These are phyloP conservation scores for Carposina sasakii DNA, from an alignment of 1,140 invertebrate species.

Conservation along the genomic window DNA sequence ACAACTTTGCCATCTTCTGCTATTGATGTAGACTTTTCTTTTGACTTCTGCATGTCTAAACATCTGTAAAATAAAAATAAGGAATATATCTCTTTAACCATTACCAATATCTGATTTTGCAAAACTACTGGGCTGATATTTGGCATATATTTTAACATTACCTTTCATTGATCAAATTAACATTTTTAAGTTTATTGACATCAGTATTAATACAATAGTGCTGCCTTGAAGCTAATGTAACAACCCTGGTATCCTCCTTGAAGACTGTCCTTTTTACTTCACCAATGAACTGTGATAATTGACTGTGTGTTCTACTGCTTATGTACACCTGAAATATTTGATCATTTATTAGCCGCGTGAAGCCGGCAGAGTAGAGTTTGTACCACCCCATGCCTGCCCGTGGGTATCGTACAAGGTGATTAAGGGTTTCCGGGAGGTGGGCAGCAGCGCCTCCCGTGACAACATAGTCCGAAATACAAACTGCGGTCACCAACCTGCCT, in stretches of 20 bases:
- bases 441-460: no score
- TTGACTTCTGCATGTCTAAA: conserved; percentile 88
- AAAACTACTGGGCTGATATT: neutral
- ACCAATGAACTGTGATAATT: conserved; percentile 93
- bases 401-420: no score
- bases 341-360: no score
- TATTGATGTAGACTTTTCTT: conserved; percentile 73
- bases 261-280: conserved; percentile 92
- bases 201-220: conserved; percentile 93
- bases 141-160: conserved; percentile 32
- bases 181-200: conserved; percentile 83
- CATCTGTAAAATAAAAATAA: conserved; percentile 74
- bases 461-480: no score
- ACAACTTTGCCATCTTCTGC: conserved; percentile 76
- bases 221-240: conserved; percentile 92
- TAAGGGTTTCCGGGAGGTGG: no score
- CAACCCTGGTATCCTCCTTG: conserved; percentile 80
- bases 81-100: no score
- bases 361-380: no score
- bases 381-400: no score
- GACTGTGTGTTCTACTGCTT: conserved; percentile 97
- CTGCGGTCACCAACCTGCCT: no score
- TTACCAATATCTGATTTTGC: neutral
- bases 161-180: conserved; percentile 93
- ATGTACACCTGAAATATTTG: conserved; percentile 96